These are phyloP conservation scores for Anthophora plumipes DNA, from an alignment of 2,888 invertebrate genomes.

Conservation along the genomic window DNA sequence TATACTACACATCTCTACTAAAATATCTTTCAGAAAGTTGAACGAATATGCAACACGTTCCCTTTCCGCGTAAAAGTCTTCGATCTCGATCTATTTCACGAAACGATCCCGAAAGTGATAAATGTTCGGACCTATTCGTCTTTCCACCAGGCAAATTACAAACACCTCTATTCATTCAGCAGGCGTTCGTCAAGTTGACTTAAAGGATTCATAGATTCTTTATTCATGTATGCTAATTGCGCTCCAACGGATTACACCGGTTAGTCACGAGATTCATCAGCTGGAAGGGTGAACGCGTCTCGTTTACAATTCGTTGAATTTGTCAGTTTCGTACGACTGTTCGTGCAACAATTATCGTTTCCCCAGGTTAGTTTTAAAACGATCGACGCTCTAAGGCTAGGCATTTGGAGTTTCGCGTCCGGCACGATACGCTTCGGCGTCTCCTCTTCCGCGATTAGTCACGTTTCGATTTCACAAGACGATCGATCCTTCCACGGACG, in stretches of 20 bases:
- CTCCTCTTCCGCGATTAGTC: conserved; percentile 69
- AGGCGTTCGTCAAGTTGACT: conserved; percentile 43
- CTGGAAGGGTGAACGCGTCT: conserved; percentile 28
- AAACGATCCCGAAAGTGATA: conserved; percentile 8
- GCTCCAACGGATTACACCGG: conserved; percentile 60
- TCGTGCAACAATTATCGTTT: conserved; percentile 13
- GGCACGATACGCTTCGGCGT: conserved; percentile 29
- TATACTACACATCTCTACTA: too few species aligned
- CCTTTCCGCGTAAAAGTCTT: neutral
- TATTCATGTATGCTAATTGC: conserved; percentile 73
- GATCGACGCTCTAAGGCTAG: neutral
- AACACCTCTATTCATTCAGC: conserved; percentile 64
- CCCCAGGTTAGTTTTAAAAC: neutral
- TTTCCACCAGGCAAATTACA: conserved; percentile 29
- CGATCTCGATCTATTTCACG: neutral
- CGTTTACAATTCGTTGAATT: conserved; percentile 35
- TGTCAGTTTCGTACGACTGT: conserved; percentile 12
- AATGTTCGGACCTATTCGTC: neutral
- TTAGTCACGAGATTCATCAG: conserved; percentile 66
- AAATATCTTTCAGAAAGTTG: too few species aligned
- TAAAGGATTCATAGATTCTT: conserved; percentile 68
- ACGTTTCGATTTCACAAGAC: conserved; percentile 70
- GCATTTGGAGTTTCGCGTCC: conserved; percentile 8
- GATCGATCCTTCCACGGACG: conserved; percentile 62
- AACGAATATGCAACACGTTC: neutral